Evolutionary conservation across 2,113 vertebrate genomes (phyloP).

Genomic region (Corythoichthys haematopterus): DNA sequence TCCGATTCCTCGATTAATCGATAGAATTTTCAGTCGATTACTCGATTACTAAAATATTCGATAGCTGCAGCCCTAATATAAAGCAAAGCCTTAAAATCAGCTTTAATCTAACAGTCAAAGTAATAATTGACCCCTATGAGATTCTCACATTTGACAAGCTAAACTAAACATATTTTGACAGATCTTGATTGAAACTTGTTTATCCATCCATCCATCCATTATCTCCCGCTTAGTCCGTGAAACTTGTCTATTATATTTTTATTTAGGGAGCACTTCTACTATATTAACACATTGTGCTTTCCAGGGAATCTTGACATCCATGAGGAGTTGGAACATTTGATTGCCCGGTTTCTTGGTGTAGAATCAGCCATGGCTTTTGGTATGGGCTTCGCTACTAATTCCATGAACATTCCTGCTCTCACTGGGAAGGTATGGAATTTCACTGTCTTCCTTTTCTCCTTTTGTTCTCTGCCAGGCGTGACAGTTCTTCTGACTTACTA

Average conservation of each 20-base stretch:
- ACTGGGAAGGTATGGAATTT: conserved; percentile 82
- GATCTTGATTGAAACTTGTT: neutral
- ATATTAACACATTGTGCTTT: neutral
- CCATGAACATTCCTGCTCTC: conserved; percentile 97
- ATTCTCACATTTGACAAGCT: neutral
- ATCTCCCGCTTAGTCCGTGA: too few species aligned
- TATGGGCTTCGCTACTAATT: conserved; percentile 98
- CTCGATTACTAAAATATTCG: too few species aligned
- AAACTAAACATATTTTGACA: neutral
- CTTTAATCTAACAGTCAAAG: too few species aligned
- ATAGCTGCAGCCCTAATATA: too few species aligned
- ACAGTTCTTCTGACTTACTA: neutral
- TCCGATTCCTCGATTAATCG: too few species aligned
- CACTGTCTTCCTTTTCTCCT: conserved; percentile 18
- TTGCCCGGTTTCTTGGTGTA: conserved; percentile 88
- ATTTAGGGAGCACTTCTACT: neutral
- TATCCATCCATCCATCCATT: neutral
- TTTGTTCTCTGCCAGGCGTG: neutral
- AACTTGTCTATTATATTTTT: neutral
- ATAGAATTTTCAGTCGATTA: too few species aligned
- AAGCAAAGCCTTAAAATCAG: too few species aligned
- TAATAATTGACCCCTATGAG: too few species aligned
- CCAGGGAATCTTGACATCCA: conserved; percentile 91
- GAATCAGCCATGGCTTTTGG: conserved; percentile 92
- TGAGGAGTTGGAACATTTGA: conserved; percentile 85